A percentile compares a stretch with the other conserved stretches of the same genome.
phyloP scores from a whole-genome alignment of 2,113 vertebrate genomes.

The Terrapene triunguis region DNA sequence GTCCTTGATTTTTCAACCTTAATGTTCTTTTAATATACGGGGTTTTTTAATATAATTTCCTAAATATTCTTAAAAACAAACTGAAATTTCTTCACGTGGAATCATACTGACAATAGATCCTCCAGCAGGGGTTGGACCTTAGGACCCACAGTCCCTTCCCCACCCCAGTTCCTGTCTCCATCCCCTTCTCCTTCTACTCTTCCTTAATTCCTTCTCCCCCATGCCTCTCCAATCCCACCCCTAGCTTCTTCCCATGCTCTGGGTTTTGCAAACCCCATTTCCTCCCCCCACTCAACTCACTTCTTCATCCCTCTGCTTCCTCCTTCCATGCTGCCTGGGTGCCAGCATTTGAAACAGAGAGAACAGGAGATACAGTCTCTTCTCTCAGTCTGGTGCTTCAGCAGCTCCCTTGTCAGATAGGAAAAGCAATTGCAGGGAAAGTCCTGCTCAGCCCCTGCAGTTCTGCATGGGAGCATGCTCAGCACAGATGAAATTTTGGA shows the following conservation, averaged over 20 bases:
- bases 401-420: accelerated
- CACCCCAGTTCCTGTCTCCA: not conserved
- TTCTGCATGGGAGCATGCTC: not conserved
- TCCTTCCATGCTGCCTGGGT: not conserved
- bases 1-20: not conserved
- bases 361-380: not conserved
- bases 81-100: not conserved
- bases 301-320: not conserved
- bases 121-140: not conserved
- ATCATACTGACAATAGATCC: not conserved
- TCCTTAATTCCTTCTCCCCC: accelerated
- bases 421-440: not conserved
- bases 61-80: not conserved
- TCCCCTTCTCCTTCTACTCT: not conserved
- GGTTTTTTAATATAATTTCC: not conserved
- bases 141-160: not conserved
- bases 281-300: not conserved
- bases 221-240: not conserved
- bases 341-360: not conserved
- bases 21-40: not conserved
- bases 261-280: not conserved
- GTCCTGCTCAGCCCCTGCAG: not conserved
- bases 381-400: not conserved
- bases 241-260: not conserved
- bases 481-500: not conserved